These are phyloP conservation scores for Lasioglossum figueresi DNA, from an alignment of 2,888 invertebrate genomes.

Conservation along the genomic window DNA sequence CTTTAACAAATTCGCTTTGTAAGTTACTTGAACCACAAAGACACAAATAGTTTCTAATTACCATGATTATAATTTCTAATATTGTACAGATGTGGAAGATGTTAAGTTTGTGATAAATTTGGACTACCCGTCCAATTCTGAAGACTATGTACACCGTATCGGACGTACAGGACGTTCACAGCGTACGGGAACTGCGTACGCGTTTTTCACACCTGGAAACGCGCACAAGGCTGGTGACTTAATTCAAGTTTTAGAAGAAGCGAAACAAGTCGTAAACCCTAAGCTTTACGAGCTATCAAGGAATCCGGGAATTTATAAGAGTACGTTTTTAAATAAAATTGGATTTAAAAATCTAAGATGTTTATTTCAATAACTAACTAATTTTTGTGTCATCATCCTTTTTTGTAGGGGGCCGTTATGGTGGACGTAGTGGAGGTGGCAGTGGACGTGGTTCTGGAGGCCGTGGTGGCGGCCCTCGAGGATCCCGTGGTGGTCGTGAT, in stretches of 20 bases:
- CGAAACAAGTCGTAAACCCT: constrained; percentile 97
- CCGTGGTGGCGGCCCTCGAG: constrained; percentile 73
- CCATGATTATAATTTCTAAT: constrained; percentile 62
- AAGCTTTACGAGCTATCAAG: constrained; percentile 91
- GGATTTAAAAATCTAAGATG: not conserved
- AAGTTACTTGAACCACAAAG: constrained; percentile 81
- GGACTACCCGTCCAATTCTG: constrained; percentile 98
- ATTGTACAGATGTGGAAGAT: constrained; percentile 96
- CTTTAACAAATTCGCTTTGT: constrained; percentile 75
- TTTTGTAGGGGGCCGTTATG: constrained; percentile 78
- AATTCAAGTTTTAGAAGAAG: constrained; percentile 95
- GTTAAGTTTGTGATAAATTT: constrained; percentile 99
- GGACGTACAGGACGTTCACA: constrained; percentile 97
- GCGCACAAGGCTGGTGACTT: constrained; percentile 96
- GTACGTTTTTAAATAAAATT: constrained; percentile 66
- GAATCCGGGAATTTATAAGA: constrained; percentile 80
- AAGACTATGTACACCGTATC: constrained; percentile 98
- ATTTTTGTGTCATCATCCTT: not conserved
- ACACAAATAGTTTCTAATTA: constrained; percentile 73
- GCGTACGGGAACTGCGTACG: constrained; percentile 97
- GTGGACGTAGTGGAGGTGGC: constrained; percentile 76
- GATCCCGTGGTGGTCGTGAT: constrained; percentile 76
- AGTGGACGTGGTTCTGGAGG: constrained; percentile 73
- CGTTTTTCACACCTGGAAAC: constrained; percentile 96
- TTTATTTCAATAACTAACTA: not conserved